Conservation (phyloP, 2,888 invertebrate species). For the Zootermopsis nevadensis region DNA sequence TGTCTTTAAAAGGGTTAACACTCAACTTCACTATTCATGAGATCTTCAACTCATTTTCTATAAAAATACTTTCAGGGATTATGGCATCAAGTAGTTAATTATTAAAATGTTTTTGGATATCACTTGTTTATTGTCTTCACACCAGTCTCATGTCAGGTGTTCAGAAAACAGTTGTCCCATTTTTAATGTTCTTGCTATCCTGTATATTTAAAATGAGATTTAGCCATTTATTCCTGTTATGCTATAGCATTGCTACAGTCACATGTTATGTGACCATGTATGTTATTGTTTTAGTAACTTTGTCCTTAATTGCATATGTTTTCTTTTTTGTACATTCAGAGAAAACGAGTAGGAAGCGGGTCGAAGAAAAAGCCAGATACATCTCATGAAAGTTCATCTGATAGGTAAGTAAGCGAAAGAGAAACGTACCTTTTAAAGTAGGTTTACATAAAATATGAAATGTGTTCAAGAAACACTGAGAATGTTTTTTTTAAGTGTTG, state of each 20-base stretch:
- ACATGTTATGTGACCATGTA: not conserved
- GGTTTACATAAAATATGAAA: too few species aligned
- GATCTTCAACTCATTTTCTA: too few species aligned
- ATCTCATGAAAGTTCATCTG: conserved; percentile 68
- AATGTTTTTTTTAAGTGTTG: too few species aligned
- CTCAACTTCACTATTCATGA: too few species aligned
- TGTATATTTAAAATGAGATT: not conserved
- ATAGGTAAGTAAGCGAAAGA: conserved; percentile 64
- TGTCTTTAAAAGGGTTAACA: too few species aligned
- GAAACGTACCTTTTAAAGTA: not conserved
- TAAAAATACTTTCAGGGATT: too few species aligned
- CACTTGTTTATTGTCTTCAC: too few species aligned
- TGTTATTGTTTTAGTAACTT: not conserved
- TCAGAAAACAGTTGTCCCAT: conserved; percentile 19
- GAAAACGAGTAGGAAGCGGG: conserved; percentile 63
- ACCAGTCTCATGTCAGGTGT: too few species aligned
- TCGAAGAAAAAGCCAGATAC: conserved; percentile 69
- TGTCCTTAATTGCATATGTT: not conserved
- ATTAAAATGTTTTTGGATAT: too few species aligned
- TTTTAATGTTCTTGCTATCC: conserved; percentile 1
- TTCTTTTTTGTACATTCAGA: conserved; percentile 63
- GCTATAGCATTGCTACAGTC: too few species aligned
- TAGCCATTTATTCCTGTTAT: not conserved
- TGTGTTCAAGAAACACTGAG: too few species aligned
- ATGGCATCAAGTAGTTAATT: too few species aligned